Evolutionary conservation across 1,140 invertebrate species (phyloP).

Genomic region (Camponotus pennsylvanicus): DNA sequence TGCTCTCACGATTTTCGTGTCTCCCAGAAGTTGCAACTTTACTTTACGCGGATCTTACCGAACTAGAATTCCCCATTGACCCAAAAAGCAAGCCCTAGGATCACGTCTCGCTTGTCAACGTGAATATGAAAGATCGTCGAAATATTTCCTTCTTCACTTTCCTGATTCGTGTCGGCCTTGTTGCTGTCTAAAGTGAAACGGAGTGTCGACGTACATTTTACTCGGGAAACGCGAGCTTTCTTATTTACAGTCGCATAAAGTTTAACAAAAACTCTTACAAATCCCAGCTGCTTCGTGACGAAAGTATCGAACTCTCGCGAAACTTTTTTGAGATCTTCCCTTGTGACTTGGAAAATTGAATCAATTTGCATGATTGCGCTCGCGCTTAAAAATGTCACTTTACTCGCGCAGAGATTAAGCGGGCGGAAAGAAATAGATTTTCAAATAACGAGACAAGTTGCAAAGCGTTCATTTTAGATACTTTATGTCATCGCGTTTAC

Average conservation of each 20-base stretch:
- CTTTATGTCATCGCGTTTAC: background rate
- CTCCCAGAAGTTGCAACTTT: conserved; percentile 3
- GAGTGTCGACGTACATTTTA: background rate
- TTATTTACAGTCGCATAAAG: conserved; percentile 9
- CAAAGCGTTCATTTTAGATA: no score
- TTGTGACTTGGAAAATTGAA: background rate
- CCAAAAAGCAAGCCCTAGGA: conserved; percentile 5
- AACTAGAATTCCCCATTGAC: conserved; percentile 9
- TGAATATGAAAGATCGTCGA: background rate
- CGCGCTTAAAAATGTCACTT: conserved; percentile 4
- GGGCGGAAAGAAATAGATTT: background rate
- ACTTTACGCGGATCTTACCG: background rate
- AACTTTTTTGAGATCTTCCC: background rate
- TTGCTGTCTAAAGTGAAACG: background rate
- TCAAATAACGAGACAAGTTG: background rate
- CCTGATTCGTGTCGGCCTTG: background rate
- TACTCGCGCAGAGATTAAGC: no score
- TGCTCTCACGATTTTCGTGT: background rate
- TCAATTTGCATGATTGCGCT: background rate
- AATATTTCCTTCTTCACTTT: background rate
- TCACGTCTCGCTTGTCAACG: background rate
- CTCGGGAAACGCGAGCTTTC: background rate
- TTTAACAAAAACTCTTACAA: background rate
- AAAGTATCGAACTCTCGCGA: conserved; percentile 12
- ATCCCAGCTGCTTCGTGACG: background rate